Conservation (phyloP, 2,113 vertebrate species). For the Cheilinus undulatus region DNA sequence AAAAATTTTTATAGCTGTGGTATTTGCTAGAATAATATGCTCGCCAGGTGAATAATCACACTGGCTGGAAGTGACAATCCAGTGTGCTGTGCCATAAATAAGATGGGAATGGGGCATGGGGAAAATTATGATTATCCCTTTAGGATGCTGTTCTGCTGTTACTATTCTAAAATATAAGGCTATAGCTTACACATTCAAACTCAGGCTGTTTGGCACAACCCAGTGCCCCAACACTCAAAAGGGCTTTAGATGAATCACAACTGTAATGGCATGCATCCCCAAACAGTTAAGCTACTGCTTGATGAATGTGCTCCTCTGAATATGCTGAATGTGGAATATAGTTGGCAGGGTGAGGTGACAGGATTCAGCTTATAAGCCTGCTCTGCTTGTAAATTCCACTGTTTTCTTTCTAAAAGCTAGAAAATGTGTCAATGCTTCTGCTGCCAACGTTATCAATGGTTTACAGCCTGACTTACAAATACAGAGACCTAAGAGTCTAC, state of each 20-base stretch:
- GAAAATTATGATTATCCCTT: slow-evolving; percentile 59
- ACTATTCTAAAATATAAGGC: slow-evolving; percentile 50
- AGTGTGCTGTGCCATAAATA: slow-evolving; percentile 66
- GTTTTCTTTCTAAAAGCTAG: slow-evolving; percentile 4
- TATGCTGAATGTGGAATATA: slow-evolving; percentile 8
- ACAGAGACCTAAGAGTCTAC: neutral
- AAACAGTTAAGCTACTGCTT: slow-evolving; percentile 45
- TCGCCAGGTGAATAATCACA: slow-evolving; percentile 77
- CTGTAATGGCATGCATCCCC: slow-evolving; percentile 34
- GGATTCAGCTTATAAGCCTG: slow-evolving; percentile 10
- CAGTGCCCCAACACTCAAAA: slow-evolving; percentile 36
- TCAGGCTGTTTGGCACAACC: slow-evolving; percentile 32
- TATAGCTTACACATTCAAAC: slow-evolving; percentile 40
- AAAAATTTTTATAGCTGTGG: slow-evolving; percentile 57
- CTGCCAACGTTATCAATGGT: neutral
- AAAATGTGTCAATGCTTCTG: neutral
- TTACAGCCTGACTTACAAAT: neutral
- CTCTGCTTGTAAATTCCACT: slow-evolving; percentile 15
- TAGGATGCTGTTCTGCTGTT: slow-evolving; percentile 54
- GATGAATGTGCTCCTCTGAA: slow-evolving; percentile 53
- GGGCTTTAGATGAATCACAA: slow-evolving; percentile 51
- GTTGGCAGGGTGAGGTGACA: slow-evolving; percentile 19
- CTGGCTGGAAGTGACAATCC: slow-evolving; percentile 71
- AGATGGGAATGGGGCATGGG: slow-evolving; percentile 55
- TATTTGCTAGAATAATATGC: slow-evolving; percentile 76